A percentile compares a stretch with the other conserved stretches of the same genome.
phyloP scores from a whole-genome alignment of 2,888 invertebrate species.

The Microchrysa polita region DNA sequence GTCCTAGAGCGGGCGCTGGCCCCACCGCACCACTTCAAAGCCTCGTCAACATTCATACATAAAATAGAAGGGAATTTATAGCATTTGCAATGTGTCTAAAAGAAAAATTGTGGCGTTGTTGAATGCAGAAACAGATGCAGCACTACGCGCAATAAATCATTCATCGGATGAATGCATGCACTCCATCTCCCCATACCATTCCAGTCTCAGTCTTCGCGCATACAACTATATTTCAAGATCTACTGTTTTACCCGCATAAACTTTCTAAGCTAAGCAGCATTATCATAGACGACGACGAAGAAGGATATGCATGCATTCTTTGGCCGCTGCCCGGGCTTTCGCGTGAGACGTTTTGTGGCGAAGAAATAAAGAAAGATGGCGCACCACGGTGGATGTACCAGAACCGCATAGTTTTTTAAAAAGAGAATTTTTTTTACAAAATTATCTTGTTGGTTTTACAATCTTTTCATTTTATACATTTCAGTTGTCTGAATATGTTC shows the following conservation, averaged over 20 bases:
- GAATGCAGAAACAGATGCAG: constrained; percentile 44
- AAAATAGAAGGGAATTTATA: constrained; percentile 18
- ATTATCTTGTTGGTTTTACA: constrained; percentile 43
- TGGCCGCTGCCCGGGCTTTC: no score
- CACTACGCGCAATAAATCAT: constrained; percentile 42
- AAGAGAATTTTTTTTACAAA: constrained; percentile 38
- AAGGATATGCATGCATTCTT: no score
- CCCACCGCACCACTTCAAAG: no score
- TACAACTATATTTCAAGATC: neutral
- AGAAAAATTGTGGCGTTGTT: constrained; percentile 37
- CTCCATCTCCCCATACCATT: neutral
- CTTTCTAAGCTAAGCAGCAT: no score
- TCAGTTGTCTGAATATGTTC: constrained; percentile 39
- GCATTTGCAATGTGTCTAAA: constrained; percentile 17
- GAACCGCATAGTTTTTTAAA: neutral
- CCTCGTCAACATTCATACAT: neutral
- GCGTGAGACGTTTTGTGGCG: no score
- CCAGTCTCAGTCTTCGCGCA: neutral
- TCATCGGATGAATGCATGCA: constrained; percentile 40
- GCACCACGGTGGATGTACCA: neutral
- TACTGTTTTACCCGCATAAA: neutral
- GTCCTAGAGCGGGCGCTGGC: no score
- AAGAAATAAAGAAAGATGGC: no score
- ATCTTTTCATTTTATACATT: constrained; percentile 36
- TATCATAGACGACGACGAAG: no score